A percentile compares a stretch with the other conserved stretches of the same genome.
Conservation (phyloP, 2,888 invertebrate species). For the Rotaria macrura region DNA sequence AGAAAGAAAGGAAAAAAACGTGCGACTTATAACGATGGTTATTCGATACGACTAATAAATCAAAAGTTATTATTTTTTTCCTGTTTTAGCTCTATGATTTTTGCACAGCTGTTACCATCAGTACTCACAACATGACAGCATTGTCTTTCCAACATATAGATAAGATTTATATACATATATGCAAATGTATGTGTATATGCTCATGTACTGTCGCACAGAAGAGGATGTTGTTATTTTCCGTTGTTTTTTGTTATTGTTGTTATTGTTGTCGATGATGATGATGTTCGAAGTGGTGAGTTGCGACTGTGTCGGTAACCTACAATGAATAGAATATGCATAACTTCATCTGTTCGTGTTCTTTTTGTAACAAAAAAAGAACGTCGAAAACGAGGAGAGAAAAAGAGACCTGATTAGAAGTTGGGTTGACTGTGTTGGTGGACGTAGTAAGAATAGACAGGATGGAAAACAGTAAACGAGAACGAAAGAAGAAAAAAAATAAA, state of each 20-base stretch:
- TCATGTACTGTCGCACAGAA: not conserved
- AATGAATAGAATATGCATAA: not conserved
- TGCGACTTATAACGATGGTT: not conserved
- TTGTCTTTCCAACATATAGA: not conserved
- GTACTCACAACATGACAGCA: not conserved
- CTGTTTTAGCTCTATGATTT: not conserved
- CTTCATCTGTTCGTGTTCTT: not conserved
- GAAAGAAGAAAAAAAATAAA: not conserved
- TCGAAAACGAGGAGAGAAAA: not conserved
- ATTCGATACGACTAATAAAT: not conserved
- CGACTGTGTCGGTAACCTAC: not conserved
- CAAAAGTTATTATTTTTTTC: not conserved
- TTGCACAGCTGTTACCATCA: not conserved
- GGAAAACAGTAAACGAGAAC: conserved; percentile 4
- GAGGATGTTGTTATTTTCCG: not conserved
- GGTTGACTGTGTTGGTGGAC: not conserved
- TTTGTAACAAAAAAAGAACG: not conserved
- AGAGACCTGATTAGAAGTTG: not conserved
- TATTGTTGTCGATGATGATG: not conserved
- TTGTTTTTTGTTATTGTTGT: too few relatives aligned
- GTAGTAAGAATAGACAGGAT: not conserved
- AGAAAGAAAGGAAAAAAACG: not conserved
- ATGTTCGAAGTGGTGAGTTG: not conserved
- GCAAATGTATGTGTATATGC: not conserved
- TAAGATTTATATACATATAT: not conserved